phyloP scores from a whole-genome alignment of 2,888 invertebrate genomes.

The Andrena fulva region DNA sequence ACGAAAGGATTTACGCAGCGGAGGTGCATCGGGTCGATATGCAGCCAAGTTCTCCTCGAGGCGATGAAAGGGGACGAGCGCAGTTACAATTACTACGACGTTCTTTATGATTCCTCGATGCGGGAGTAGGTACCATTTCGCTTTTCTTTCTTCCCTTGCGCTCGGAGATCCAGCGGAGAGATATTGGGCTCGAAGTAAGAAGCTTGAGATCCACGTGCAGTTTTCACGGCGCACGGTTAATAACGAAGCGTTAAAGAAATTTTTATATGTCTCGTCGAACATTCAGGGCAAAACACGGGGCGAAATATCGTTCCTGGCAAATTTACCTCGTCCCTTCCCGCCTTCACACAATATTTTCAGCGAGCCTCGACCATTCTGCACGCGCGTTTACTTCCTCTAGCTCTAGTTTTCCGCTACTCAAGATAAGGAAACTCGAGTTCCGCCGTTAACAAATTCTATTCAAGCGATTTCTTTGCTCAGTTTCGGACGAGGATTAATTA shows the following conservation, averaged over 20 bases:
- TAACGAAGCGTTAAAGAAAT: slow-evolving; percentile 43
- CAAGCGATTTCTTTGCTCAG: background rate
- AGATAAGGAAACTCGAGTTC: background rate
- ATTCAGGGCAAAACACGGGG: background rate
- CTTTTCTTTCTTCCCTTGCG: background rate
- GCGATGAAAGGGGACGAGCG: background rate
- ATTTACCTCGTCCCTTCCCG: background rate
- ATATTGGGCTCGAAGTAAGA: slow-evolving; percentile 22
- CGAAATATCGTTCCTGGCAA: slow-evolving; percentile 7
- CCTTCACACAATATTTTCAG: slow-evolving; percentile 15
- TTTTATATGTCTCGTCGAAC: slow-evolving; percentile 11
- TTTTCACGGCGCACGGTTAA: slow-evolving; percentile 13
- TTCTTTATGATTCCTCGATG: background rate
- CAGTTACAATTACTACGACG: slow-evolving; percentile 8
- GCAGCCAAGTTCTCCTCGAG: background rate
- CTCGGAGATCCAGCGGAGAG: background rate
- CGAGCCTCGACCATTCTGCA: background rate
- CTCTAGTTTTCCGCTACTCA: background rate
- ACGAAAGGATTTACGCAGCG: slow-evolving; percentile 12
- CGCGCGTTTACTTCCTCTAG: background rate
- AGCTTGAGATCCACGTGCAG: background rate
- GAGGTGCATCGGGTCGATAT: slow-evolving; percentile 13
- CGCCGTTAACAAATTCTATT: background rate
- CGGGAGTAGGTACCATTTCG: background rate
- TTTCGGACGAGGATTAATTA: slow-evolving; percentile 2